Conservation (phyloP, 2,888 invertebrate species). For the Zele albiditarsus region DNA sequence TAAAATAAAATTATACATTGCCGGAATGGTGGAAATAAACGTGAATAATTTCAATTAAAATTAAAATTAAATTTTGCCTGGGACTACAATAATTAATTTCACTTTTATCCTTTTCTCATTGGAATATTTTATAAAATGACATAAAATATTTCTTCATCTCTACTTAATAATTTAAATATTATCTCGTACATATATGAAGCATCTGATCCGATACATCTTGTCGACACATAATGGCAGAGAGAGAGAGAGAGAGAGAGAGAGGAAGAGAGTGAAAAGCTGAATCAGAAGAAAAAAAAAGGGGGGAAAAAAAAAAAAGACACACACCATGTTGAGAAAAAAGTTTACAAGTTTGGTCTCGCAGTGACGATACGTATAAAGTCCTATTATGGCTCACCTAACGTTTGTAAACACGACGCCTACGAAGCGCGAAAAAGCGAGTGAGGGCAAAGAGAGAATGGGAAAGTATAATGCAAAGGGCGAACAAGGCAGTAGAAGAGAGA, state of each 20-base stretch:
- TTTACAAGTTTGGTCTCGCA: conserved; percentile 37
- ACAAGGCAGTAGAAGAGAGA: conserved; percentile 32
- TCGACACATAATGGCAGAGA: background rate
- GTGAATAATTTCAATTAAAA: too few species aligned
- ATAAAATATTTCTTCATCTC: too few species aligned
- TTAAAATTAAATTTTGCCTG: too few species aligned
- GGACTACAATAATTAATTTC: too few species aligned
- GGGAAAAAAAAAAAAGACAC: background rate
- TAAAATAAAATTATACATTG: too few species aligned
- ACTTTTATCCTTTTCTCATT: too few species aligned
- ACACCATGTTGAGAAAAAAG: conserved; percentile 27
- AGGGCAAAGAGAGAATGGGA: background rate
- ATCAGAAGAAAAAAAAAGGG: background rate
- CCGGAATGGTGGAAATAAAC: too few species aligned
- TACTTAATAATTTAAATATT: too few species aligned
- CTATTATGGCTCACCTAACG: conserved; percentile 59
- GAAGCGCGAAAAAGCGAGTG: conserved; percentile 23
- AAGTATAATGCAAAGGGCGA: conserved; percentile 35
- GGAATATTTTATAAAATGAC: too few species aligned
- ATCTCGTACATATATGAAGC: background rate
- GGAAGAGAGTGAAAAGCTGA: background rate
- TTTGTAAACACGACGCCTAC: conserved; percentile 62
- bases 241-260: too few species aligned
- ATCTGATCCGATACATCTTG: conserved; percentile 1
- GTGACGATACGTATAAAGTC: conserved; percentile 55